Conservation (phyloP, 2,888 invertebrate species). For the Danaus chrysippus region DNA sequence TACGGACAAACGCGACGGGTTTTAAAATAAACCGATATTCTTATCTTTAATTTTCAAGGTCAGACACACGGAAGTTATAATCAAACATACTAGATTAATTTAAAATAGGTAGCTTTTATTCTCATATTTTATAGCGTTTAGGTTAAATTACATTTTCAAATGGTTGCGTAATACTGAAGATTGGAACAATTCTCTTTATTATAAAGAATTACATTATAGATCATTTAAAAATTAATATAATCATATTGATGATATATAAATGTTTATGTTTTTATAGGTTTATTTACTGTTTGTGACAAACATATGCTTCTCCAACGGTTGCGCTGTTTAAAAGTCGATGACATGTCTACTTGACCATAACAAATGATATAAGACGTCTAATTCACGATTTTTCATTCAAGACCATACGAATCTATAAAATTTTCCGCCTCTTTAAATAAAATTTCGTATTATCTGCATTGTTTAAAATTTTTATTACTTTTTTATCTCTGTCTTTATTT, state of each 20-base stretch:
- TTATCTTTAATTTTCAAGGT: constrained; percentile 42
- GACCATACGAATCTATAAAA: background rate
- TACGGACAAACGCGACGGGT: constrained; percentile 8
- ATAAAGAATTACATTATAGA: no score
- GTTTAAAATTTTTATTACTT: background rate
- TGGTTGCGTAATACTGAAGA: background rate
- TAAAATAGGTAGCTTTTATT: constrained; percentile 5
- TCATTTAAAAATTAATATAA: constrained; percentile 2
- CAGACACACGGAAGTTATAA: constrained; percentile 37
- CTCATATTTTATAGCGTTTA: background rate
- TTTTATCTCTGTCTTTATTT: no score
- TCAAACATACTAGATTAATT: constrained; percentile 1
- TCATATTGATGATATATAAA: constrained; percentile 7
- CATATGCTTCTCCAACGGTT: constrained; percentile 42
- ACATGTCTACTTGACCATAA: constrained; percentile 31
- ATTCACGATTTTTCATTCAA: background rate
- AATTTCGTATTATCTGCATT: background rate
- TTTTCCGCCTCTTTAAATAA: background rate
- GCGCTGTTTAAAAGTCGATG: constrained; percentile 55
- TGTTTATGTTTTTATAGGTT: constrained; percentile 19
- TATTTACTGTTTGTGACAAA: constrained; percentile 32
- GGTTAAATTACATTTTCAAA: background rate
- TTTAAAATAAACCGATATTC: constrained; percentile 25
- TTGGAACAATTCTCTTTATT: no score
- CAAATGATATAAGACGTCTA: background rate